phyloP scores from a whole-genome alignment of 2,888 invertebrate species.

The Platycheirus rosarum region DNA sequence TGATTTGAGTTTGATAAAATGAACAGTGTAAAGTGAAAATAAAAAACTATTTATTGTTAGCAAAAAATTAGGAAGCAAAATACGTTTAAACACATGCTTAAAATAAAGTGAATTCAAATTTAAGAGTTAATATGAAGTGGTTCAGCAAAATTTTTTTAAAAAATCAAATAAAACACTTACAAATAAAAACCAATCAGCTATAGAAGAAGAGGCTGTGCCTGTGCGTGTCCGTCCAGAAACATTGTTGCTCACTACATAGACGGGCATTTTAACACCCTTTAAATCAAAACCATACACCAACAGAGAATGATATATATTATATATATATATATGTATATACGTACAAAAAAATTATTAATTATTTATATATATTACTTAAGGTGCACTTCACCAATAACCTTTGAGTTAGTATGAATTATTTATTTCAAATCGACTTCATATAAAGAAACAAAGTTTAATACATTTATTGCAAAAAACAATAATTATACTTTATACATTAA shows the following conservation, averaged over 20 bases:
- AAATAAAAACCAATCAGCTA: constrained; percentile 80
- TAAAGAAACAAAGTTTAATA: neutral
- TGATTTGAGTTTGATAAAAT: too few relatives aligned
- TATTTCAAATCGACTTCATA: neutral
- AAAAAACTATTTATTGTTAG: too few relatives aligned
- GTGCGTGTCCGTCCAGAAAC: constrained; percentile 72
- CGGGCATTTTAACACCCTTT: constrained; percentile 71
- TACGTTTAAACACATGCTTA: too few relatives aligned
- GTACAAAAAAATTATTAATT: neutral
- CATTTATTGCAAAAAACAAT: neutral
- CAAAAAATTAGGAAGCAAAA: too few relatives aligned
- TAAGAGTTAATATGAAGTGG: constrained; percentile 28
- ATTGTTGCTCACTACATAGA: constrained; percentile 75
- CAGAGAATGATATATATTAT: constrained; percentile 9
- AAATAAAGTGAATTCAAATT: neutral
- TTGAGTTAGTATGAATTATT: constrained; percentile 1
- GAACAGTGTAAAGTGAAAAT: too few relatives aligned
- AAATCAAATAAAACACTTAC: constrained; percentile 78
- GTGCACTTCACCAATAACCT: constrained; percentile 14
- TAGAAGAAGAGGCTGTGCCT: constrained; percentile 76
- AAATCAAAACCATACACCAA: constrained; percentile 24
- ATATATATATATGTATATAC: constrained; percentile 14
- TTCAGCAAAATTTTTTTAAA: constrained; percentile 10
- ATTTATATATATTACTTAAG: constrained; percentile 4
- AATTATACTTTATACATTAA: neutral